Conservation (phyloP, 1,140 invertebrate species). For the Chionoecetes opilio region DNA sequence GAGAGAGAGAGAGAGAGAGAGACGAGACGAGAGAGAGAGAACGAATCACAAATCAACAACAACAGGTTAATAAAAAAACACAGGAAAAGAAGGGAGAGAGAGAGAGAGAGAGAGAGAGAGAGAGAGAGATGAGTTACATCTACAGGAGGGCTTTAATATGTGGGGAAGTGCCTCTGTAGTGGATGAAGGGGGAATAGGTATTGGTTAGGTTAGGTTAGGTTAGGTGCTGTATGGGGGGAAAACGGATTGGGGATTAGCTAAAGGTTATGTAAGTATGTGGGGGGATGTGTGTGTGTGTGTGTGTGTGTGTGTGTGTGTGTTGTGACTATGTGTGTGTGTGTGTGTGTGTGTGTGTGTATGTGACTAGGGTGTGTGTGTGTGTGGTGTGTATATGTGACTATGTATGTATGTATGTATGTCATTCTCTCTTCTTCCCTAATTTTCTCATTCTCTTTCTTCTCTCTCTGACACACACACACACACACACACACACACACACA, state of each 20-base stretch:
- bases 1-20: not conserved
- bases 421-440: too few relatives aligned
- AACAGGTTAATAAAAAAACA: not conserved
- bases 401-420: too few relatives aligned
- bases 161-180: too few relatives aligned
- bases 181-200: too few relatives aligned
- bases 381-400: too few relatives aligned
- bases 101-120: slow-evolving; percentile 66
- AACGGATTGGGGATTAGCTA: not conserved
- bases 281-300: too few relatives aligned
- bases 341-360: too few relatives aligned
- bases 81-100: slow-evolving; percentile 28
- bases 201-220: not conserved
- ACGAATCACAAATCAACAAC: not conserved
- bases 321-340: too few relatives aligned
- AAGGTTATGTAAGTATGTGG: not conserved
- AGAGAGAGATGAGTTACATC: slow-evolving; percentile 37
- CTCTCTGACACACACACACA: not conserved
- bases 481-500: not conserved
- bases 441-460: not conserved
- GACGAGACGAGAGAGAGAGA: too few relatives aligned
- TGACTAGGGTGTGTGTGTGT: too few relatives aligned
- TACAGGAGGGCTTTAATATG: too few relatives aligned
- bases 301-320: too few relatives aligned
- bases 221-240: not conserved